Conservation (phyloP, 2,797 vertebrate species). For the Syngnathus acus region DNA sequence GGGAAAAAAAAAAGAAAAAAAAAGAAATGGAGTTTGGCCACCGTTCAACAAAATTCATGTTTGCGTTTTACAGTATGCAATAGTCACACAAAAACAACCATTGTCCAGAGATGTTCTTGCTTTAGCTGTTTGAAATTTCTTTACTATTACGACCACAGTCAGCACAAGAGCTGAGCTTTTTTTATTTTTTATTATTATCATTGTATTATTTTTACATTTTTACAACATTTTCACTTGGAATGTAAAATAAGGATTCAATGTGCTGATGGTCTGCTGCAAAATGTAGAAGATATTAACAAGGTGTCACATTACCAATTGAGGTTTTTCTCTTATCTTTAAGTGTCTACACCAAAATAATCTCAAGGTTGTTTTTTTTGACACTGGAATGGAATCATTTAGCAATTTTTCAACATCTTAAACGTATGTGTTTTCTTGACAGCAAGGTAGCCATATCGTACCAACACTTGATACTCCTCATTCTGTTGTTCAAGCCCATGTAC, state of each 20-base stretch:
- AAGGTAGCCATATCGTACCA: background rate
- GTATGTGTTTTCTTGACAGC: background rate
- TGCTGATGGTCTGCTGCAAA: background rate
- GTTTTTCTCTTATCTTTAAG: conserved; percentile 3
- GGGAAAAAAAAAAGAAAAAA: background rate
- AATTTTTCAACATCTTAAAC: background rate
- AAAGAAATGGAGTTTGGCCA: background rate
- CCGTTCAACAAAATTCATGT: background rate
- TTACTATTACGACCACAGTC: background rate
- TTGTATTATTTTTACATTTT: background rate
- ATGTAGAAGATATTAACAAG: background rate
- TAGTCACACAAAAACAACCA: background rate
- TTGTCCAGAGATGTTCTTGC: background rate
- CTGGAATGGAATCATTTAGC: background rate
- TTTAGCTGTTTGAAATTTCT: background rate
- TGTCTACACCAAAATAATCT: conserved; percentile 9
- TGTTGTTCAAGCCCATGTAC: background rate
- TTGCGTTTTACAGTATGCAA: background rate
- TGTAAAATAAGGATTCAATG: background rate
- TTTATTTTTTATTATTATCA: background rate
- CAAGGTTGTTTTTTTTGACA: background rate
- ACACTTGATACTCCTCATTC: background rate
- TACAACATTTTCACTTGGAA: background rate
- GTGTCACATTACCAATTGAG: conserved; percentile 5
- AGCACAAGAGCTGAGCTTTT: background rate